Evolutionary conservation across 2,113 vertebrate genomes (phyloP), one percentile per base, ranked within the genome.

Genomic region (Oncorhynchus gorbuscha): DNA sequence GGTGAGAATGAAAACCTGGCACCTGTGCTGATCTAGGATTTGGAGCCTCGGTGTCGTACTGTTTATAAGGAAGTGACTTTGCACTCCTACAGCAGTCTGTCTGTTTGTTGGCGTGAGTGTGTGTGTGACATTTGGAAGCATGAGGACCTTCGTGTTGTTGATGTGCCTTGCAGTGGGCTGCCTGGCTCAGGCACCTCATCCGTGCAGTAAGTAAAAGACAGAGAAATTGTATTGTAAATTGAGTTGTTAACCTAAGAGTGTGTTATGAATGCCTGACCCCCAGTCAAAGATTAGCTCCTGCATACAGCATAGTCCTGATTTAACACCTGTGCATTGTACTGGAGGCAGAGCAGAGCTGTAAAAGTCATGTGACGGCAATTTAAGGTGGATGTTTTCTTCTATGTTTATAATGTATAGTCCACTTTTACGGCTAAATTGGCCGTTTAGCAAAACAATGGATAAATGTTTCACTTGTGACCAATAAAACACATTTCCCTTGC

Each of bases 141-240:
- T 93, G 93, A 85, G 22, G 59, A 3, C 66, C 12, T 26, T 82
- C 32, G 72, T 68, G 0, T 24, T 82, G 7, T 39, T 90, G 0
- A 2, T 22, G 2, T 85, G 85, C 20, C 14, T 91, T 75, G 85
- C 77, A 3, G 66, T 7, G 11, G 58, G 39, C 35, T 86, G 85
- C 73, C 81, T 85, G 66, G 87, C 88, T 9, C 64, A 87, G 49
- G 80, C 1, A 64, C 93, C 92, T 59, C 78, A 24, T 0, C 91
- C 77, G 0, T 93, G 93, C 80, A 18, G 93, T 94, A 76, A 92
- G 90, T 90, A 51, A 35, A 1, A 30, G 9, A 30, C 26, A 61
- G 59, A 22, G 4, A 24, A 22, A 8, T 16, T 18, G 51, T 18
- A 18, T 55, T 55, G 51, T 55, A 55, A 55, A 55, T 55, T 55